Base-by-base conservation (phyloP, 2,888 invertebrate genomes). In the Hylaea fasciaria region DNA sequence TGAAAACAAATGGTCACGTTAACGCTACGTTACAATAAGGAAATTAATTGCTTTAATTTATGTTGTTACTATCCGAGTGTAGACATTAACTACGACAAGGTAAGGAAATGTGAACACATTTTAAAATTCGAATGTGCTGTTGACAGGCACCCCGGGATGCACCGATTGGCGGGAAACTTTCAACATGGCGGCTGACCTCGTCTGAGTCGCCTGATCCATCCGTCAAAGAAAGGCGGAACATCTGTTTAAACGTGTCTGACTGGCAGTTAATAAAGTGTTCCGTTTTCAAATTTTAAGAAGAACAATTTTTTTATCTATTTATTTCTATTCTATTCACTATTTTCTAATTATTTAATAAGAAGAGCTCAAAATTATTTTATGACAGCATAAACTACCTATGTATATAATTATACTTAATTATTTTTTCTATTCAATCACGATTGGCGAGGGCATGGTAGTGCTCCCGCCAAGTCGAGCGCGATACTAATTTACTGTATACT, bases 121-220 rank as follows among this genome's bases (percentile, higher is more conserved):
- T n/a, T 37, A 40, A 10, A 29, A 22, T 57, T 40, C 12, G 16
- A 39, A 8, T n/a, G 7, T 76, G 84, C 80, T 76, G 86, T 81
- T 86, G 87, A 85, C 89, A 60, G 85, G 83, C 83, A 77, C 83
- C 85, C 81, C 77, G 81, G 80, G 83, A 80, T 80, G 79, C 29
- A 58, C 44, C 79, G 84, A 89, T 86, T 89, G 89, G 88, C 86
- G 87, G 82, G 86, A 85, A 82, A 79, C 82, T 80, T 71, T 74
- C 86, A 87, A 89, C 87, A 90, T 90, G 90, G 91, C 78, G 89
- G 87, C 78, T 83, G 86, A 90, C 89, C 90, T n/a, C 12, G 81
- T 78, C 86, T 90, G 91, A 91, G 89, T n/a, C 12, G 81, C 78
- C 86, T 90, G 91, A 91, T 89, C 89, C 85, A 87, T 90, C 83